Conservation (phyloP, 2,888 invertebrate species). For the Aplocera efformata region DNA sequence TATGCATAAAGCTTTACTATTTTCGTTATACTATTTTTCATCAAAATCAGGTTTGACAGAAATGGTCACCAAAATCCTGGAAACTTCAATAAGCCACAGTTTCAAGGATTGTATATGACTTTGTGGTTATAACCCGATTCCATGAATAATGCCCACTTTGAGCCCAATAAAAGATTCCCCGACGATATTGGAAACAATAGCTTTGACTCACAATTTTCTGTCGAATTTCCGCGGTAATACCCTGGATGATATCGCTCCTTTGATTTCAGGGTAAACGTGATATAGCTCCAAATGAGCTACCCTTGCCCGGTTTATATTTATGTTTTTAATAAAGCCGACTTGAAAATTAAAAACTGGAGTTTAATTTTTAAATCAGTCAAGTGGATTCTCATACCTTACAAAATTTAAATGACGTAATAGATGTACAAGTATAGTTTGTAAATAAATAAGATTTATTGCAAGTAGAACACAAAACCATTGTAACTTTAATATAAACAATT, state of each 20-base stretch:
- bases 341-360: slow-evolving; percentile 11
- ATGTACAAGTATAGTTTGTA: too few relatives aligned
- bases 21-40: too few relatives aligned
- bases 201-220: slow-evolving; percentile 72
- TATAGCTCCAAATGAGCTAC: slow-evolving; percentile 59
- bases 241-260: slow-evolving; percentile 67
- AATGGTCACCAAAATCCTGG: too few relatives aligned
- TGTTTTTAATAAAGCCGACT: slow-evolving; percentile 29
- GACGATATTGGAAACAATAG: slow-evolving; percentile 76
- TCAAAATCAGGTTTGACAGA: too few relatives aligned
- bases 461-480: too few relatives aligned
- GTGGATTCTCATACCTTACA: not conserved
- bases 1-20: too few relatives aligned
- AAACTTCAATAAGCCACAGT: too few relatives aligned
- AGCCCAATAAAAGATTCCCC: slow-evolving; percentile 75
- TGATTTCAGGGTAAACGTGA: slow-evolving; percentile 72
- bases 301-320: slow-evolving; percentile 38
- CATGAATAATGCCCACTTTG: slow-evolving; percentile 77
- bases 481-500: too few relatives aligned
- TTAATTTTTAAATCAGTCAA: too few relatives aligned
- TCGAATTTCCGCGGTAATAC: slow-evolving; percentile 55
- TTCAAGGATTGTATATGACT: too few relatives aligned
- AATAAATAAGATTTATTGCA: too few relatives aligned
- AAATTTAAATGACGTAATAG: too few relatives aligned
- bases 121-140: slow-evolving; percentile 42